Conservation (phyloP, 1,140 invertebrate genomes). For the Drosophila azteca region DNA sequence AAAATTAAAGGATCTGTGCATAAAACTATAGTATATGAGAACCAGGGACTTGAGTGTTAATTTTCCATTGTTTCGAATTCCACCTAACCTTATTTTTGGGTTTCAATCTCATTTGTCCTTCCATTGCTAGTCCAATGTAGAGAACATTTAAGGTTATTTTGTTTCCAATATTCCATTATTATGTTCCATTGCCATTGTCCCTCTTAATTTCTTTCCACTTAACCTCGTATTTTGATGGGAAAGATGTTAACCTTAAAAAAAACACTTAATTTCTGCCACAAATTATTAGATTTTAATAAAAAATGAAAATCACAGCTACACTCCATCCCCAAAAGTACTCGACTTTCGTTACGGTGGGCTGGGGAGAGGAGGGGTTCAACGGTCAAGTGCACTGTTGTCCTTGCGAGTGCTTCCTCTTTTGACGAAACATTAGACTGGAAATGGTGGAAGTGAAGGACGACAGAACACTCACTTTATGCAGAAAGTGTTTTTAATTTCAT, state of each 20-base stretch:
- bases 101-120: too few relatives aligned
- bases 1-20: slow-evolving; percentile 14
- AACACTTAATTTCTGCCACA: not conserved
- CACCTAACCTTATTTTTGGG: too few relatives aligned
- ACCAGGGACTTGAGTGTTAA: not conserved
- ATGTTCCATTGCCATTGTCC: too few relatives aligned
- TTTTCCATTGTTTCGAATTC: too few relatives aligned
- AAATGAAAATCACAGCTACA: not conserved
- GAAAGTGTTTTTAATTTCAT: slow-evolving; percentile 80
- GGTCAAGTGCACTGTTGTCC: slow-evolving; percentile 43
- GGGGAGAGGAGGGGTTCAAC: slow-evolving; percentile 7
- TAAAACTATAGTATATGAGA: slow-evolving; percentile 11
- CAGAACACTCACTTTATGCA: slow-evolving; percentile 31
- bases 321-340: not conserved
- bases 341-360: too few relatives aligned
- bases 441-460: slow-evolving; percentile 30
- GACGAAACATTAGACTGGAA: slow-evolving; percentile 60
- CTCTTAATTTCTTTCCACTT: too few relatives aligned
- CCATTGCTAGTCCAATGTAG: too few relatives aligned
- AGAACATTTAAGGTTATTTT: too few relatives aligned
- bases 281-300: slow-evolving; percentile 5
- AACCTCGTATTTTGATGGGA: not conserved
- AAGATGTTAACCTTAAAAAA: not conserved
- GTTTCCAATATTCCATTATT: too few relatives aligned
- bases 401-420: slow-evolving; percentile 30